Conservation (phyloP, 2,113 vertebrate species). For the Parus major region DNA sequence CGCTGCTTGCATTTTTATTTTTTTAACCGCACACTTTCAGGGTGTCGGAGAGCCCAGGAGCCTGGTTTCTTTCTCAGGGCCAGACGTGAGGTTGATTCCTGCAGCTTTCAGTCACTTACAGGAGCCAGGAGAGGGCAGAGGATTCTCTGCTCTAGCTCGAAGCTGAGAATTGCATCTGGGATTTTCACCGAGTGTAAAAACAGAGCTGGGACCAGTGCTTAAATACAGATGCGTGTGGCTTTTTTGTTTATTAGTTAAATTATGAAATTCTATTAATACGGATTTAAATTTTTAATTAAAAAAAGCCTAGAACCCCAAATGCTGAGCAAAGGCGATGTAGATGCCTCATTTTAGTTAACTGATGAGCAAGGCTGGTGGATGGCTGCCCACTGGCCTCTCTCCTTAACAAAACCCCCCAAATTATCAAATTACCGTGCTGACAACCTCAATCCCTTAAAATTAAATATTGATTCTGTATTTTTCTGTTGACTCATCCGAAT, state of each 20-base stretch:
- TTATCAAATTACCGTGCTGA: not conserved
- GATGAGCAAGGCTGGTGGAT: not conserved
- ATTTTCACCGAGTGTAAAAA: not conserved
- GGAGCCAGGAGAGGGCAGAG: not conserved
- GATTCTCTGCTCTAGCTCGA: not conserved
- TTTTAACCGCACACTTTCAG: accelerated
- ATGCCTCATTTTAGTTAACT: not conserved
- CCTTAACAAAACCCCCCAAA: not conserved
- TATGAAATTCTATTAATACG: not conserved
- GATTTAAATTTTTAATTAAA: not conserved
- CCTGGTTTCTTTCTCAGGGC: not conserved
- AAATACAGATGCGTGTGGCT: not conserved
- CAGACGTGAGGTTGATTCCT: accelerated
- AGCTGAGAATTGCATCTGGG: not conserved
- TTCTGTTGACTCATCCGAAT: not conserved
- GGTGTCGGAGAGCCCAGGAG: not conserved
- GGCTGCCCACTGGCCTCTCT: not conserved
- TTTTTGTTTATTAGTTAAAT: not conserved
- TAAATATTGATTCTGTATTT: not conserved
- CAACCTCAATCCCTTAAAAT: not conserved
- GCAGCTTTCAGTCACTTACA: accelerated
- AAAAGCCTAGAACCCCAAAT: not conserved
- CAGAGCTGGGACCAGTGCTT: not conserved
- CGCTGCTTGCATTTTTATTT: not conserved
- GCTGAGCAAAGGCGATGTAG: not conserved